Evolutionary conservation across 2,888 invertebrate species (phyloP).

Genomic region (Argyresthia goedartella): DNA sequence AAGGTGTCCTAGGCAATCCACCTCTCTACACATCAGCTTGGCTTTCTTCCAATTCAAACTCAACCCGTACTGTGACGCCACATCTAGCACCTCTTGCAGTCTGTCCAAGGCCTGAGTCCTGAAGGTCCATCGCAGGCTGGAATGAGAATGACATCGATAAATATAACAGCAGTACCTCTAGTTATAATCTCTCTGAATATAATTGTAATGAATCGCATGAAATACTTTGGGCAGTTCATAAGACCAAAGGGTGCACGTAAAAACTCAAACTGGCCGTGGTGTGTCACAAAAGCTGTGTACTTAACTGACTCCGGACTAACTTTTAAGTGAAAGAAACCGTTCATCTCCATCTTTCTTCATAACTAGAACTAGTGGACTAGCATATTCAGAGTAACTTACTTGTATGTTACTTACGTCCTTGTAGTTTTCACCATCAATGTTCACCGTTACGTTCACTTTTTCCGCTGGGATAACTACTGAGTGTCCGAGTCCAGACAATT

Average conservation of each 20-base stretch:
- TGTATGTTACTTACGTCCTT: not conserved
- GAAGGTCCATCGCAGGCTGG: not conserved
- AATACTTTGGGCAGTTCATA: conserved; percentile 28
- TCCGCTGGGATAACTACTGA: not conserved
- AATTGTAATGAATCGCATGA: conserved; percentile 20
- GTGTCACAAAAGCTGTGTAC: not conserved
- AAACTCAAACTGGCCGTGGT: not conserved
- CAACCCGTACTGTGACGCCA: not conserved
- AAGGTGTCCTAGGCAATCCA: not conserved
- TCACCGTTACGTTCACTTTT: not conserved
- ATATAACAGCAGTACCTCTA: not conserved
- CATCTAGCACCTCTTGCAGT: not conserved
- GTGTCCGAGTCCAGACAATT: not conserved
- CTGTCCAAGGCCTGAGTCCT: not conserved
- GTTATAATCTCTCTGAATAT: conserved; percentile 15
- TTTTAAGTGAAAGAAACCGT: conserved; percentile 29
- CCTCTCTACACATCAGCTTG: not conserved
- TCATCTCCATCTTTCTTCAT: conserved; percentile 15
- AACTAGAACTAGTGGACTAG: conserved; percentile 13
- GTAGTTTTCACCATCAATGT: not conserved
- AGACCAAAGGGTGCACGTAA: conserved; percentile 32
- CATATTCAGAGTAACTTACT: conserved; percentile 9
- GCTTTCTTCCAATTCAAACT: not conserved
- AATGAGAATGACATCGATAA: not conserved
- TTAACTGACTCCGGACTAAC: not conserved